These are phyloP conservation scores for Zosterops hypoxanthus DNA, from an alignment of 2,113 vertebrate genomes.

Conservation along the genomic window DNA sequence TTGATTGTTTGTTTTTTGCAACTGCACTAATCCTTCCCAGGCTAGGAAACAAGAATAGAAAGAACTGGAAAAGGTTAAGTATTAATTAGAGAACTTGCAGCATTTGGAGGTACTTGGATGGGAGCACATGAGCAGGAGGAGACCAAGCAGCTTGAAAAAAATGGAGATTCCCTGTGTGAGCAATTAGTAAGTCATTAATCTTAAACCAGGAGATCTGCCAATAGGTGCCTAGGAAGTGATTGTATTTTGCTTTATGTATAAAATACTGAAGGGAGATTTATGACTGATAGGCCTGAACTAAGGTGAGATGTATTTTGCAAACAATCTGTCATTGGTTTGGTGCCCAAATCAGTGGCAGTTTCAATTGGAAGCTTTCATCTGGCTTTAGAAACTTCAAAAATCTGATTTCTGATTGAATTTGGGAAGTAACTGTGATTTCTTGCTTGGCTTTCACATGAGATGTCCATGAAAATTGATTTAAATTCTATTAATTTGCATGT, in stretches of 20 bases:
- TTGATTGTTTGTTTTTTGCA: background rate
- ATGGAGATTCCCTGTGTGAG: background rate
- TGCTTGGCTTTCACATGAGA: background rate
- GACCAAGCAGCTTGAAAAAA: background rate
- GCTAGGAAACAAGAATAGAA: background rate
- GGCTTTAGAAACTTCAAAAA: background rate
- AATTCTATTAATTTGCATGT: background rate
- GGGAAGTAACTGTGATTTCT: background rate
- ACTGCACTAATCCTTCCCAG: background rate
- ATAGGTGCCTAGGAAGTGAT: background rate
- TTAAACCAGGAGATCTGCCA: background rate
- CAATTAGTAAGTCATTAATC: background rate
- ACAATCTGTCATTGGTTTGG: background rate
- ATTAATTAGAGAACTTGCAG: background rate
- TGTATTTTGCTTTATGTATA: background rate
- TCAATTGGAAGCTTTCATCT: background rate
- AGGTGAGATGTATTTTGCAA: background rate
- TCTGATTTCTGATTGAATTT: background rate
- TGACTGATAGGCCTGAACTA: background rate
- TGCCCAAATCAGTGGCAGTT: background rate
- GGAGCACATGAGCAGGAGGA: background rate
- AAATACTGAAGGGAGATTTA: background rate
- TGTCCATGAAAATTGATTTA: background rate
- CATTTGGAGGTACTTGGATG: background rate
- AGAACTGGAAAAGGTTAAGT: background rate